Percentiles rank a stretch among this genome's conserved stretches.
phyloP scores from a whole-genome alignment of 2,113 vertebrate genomes.

The Mesembrinibis cayennensis region DNA sequence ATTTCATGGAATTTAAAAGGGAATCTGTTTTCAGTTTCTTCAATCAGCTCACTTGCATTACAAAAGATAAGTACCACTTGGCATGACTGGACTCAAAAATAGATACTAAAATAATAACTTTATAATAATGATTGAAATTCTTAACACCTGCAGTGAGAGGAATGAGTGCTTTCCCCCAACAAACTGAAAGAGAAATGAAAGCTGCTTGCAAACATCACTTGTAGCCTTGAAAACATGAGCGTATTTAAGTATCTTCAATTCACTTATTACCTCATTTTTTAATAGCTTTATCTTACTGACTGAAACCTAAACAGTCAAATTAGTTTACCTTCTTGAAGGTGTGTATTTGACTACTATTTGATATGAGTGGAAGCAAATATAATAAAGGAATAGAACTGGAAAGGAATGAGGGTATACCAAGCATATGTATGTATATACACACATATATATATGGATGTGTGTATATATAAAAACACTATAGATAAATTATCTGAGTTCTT shows the following conservation, averaged over 20 bases:
- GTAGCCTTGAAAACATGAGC: not conserved
- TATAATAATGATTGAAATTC: slow-evolving; percentile 28
- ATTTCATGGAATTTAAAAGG: slow-evolving; percentile 58
- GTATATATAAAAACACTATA: not conserved
- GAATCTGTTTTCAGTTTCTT: slow-evolving; percentile 63
- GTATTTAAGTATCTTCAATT: not conserved
- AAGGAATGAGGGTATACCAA: not conserved
- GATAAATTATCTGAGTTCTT: not conserved
- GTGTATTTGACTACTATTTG: not conserved
- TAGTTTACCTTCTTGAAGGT: not conserved
- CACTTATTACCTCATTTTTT: slow-evolving; percentile 34
- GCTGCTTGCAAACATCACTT: not conserved
- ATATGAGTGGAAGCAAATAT: not conserved
- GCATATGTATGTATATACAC: not conserved
- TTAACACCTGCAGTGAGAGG: slow-evolving; percentile 26
- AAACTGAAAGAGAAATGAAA: not conserved
- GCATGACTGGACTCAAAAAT: slow-evolving; percentile 61
- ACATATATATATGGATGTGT: not conserved
- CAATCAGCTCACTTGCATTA: slow-evolving; percentile 59
- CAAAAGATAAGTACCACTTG: slow-evolving; percentile 70
- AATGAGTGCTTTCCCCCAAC: not conserved
- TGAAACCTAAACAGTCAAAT: not conserved
- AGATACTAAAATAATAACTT: slow-evolving; percentile 70
- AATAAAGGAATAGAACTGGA: not conserved
- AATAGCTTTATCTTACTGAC: not conserved